A percentile compares a stretch with the other conserved stretches of the same genome.
These are phyloP conservation scores for Pachyramphus minor DNA, from an alignment of 2,113 vertebrate genomes.

Conservation along the genomic window DNA sequence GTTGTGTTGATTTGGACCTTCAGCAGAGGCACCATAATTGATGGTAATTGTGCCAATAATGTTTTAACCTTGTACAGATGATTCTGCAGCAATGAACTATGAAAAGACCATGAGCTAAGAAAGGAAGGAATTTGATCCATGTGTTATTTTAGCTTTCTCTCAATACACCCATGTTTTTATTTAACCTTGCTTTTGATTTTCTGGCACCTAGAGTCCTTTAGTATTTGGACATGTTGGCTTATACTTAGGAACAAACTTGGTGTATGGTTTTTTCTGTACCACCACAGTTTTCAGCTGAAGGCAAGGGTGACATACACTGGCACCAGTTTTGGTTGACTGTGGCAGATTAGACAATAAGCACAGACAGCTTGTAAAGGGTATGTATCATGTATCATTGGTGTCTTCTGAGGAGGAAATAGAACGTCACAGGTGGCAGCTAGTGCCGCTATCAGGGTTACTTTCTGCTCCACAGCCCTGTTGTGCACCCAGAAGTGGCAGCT, in stretches of 20 bases:
- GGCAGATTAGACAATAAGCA: not conserved
- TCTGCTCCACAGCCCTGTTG: not conserved
- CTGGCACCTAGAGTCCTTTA: not conserved
- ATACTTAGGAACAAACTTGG: not conserved
- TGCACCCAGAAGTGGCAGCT: not conserved
- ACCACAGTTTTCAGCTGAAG: not conserved
- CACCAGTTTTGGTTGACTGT: not conserved
- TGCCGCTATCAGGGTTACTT: not conserved
- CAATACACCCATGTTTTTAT: accelerated
- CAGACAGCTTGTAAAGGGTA: not conserved
- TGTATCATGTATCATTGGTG: not conserved
- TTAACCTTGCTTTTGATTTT: not conserved
- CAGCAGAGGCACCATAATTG: not conserved
- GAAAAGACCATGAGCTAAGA: not conserved
- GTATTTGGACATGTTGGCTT: not conserved
- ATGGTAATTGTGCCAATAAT: not conserved
- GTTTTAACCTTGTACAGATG: not conserved
- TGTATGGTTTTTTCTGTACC: not conserved
- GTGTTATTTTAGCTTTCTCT: not conserved
- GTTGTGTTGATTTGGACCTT: not conserved
- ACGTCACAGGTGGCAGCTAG: not conserved
- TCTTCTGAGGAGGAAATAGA: not conserved
- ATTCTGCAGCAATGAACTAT: not conserved
- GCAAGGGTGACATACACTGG: accelerated
- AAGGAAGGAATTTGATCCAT: not conserved